Evolutionary conservation across 2,888 invertebrate genomes (phyloP).

Genomic region (Chrysolina haemoptera): DNA sequence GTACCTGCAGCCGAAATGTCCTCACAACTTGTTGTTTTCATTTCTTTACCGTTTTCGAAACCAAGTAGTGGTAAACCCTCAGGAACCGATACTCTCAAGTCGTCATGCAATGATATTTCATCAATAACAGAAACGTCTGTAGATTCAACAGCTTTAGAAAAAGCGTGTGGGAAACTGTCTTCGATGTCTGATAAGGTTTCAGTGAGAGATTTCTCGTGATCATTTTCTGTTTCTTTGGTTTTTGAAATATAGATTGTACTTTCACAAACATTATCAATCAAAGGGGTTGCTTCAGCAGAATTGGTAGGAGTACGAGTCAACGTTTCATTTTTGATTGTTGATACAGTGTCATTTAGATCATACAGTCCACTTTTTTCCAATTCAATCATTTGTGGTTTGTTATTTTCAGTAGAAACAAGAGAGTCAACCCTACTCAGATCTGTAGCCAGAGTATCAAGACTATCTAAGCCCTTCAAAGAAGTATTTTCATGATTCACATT

Average conservation of each 20-base stretch:
- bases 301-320: too few species aligned
- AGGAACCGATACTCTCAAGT: neutral
- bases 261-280: slow-evolving; percentile 5
- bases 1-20: neutral
- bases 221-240: neutral
- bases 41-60: neutral
- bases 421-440: neutral
- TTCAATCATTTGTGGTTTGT: neutral
- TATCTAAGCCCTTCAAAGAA: neutral
- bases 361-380: neutral
- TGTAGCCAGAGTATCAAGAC: neutral
- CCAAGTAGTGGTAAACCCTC: neutral
- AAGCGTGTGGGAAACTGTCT: slow-evolving; percentile 44
- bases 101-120: neutral
- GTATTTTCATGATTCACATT: neutral
- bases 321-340: neutral
- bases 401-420: neutral
- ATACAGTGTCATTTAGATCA: neutral
- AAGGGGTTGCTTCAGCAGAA: neutral
- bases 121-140: slow-evolving; percentile 41
- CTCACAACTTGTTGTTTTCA: slow-evolving; percentile 9
- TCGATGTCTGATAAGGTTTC: neutral
- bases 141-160: slow-evolving; percentile 51
- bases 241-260: neutral
- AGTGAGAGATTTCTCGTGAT: neutral